Conservation (phyloP, 2,113 vertebrate species). For the Prunella fulvescens region DNA sequence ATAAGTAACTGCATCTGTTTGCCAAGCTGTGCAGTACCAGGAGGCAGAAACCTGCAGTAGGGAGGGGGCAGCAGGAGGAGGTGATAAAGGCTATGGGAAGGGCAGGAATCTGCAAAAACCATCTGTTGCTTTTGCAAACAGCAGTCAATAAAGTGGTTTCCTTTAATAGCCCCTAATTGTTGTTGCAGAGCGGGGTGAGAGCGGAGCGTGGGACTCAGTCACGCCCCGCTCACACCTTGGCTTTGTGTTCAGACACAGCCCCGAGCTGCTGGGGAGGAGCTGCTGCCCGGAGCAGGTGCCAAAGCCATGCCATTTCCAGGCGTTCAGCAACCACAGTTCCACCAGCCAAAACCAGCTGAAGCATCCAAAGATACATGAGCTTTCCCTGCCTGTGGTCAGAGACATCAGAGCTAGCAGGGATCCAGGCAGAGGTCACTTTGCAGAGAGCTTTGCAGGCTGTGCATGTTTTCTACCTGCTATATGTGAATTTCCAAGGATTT, state of each 20-base stretch:
- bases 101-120: neutral
- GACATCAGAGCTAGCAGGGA: neutral
- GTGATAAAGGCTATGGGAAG: neutral
- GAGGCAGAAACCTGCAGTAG: neutral
- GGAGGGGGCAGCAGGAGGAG: neutral
- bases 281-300: neutral
- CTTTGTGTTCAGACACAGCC: neutral
- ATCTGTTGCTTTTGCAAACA: neutral
- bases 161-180: neutral
- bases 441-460: neutral
- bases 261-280: neutral
- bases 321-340: neutral
- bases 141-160: neutral
- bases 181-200: neutral
- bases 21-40: neutral
- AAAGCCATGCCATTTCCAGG: neutral
- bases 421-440: neutral
- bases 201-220: neutral
- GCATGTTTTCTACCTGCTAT: neutral
- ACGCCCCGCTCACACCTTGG: neutral
- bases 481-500: neutral
- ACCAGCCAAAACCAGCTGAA: neutral
- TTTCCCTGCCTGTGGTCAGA: neutral
- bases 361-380: neutral
- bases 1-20: neutral